A percentile compares a stretch with the other conserved stretches of the same genome.
phyloP scores from a whole-genome alignment of 2,888 invertebrate species.

The Atherix ibis region DNA sequence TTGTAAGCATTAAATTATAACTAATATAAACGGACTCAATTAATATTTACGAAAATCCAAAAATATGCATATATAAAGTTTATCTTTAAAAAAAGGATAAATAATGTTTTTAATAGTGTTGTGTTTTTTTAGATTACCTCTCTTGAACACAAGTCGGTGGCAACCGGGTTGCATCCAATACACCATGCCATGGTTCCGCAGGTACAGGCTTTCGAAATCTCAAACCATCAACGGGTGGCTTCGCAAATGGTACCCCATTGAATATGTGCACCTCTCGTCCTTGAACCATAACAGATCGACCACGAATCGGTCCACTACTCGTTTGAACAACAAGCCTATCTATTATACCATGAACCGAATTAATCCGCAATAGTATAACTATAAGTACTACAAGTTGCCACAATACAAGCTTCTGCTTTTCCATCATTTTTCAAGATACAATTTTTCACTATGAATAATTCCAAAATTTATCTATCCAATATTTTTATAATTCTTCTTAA shows the following conservation, averaged over 20 bases:
- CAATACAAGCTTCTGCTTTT: too few relatives aligned
- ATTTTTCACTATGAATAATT: too few relatives aligned
- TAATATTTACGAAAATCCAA: too few relatives aligned
- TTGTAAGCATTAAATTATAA: too few relatives aligned
- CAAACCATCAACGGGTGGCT: slow-evolving; percentile 71
- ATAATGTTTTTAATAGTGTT: too few relatives aligned
- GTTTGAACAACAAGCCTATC: slow-evolving; percentile 74
- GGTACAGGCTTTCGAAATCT: slow-evolving; percentile 76
- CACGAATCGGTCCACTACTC: slow-evolving; percentile 64
- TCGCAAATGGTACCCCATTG: slow-evolving; percentile 81
- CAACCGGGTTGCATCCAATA: slow-evolving; percentile 61
- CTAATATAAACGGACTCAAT: too few relatives aligned
- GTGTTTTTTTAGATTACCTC: too few relatives aligned
- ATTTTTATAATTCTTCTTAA: too few relatives aligned
- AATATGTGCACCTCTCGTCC: slow-evolving; percentile 77
- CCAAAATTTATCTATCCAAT: too few relatives aligned
- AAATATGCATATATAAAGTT: too few relatives aligned
- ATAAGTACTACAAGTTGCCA: slow-evolving; percentile 16
- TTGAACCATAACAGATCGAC: slow-evolving; percentile 63
- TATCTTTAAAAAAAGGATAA: too few relatives aligned
- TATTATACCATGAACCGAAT: slow-evolving; percentile 26
- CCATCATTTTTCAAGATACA: too few relatives aligned
- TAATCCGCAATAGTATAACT: slow-evolving; percentile 20
- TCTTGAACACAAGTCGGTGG: slow-evolving; percentile 84
- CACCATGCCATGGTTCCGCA: slow-evolving; percentile 74